Conservation (phyloP, 2,113 vertebrate genomes). For the Oxyruncus cristatus region DNA sequence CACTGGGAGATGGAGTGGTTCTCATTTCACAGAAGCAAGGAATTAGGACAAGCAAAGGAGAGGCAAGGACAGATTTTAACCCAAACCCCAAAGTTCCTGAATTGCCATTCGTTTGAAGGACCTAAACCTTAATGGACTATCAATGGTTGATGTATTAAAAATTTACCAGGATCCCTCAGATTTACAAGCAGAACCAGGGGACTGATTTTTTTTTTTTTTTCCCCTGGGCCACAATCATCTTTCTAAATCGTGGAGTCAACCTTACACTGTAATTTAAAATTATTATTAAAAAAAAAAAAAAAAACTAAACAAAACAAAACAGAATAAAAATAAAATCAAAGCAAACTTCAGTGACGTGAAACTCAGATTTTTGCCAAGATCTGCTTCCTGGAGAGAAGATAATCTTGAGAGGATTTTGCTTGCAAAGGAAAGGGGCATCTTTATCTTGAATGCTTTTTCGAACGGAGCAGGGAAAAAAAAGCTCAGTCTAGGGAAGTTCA, state of each 20-base stretch:
- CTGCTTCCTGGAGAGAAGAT: not conserved
- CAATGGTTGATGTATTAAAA: not conserved
- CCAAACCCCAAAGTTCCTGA: not conserved
- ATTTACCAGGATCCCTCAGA: not conserved
- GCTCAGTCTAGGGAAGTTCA: not conserved
- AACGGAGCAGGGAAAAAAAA: not conserved
- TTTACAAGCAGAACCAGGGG: not conserved
- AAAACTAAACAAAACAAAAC: not conserved
- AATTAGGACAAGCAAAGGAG: not conserved
- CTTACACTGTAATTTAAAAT: not conserved
- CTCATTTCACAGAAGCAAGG: not conserved
- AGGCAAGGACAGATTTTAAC: not conserved
- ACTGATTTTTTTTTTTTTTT: not conserved
- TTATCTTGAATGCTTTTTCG: not conserved
- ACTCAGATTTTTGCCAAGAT: not conserved
- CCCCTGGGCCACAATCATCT: not conserved
- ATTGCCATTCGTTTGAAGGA: not conserved
- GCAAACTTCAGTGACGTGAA: not conserved
- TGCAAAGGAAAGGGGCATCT: not conserved
- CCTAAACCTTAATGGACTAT: not conserved
- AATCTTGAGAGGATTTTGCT: not conserved
- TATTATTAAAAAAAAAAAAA: not conserved
- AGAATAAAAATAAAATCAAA: not conserved
- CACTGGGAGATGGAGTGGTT: not conserved
- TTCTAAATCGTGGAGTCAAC: not conserved